Evolutionary conservation across 2,888 invertebrate genomes (phyloP), one percentile per base, ranked within the genome.

Genomic region (Sialis lutaria): DNA sequence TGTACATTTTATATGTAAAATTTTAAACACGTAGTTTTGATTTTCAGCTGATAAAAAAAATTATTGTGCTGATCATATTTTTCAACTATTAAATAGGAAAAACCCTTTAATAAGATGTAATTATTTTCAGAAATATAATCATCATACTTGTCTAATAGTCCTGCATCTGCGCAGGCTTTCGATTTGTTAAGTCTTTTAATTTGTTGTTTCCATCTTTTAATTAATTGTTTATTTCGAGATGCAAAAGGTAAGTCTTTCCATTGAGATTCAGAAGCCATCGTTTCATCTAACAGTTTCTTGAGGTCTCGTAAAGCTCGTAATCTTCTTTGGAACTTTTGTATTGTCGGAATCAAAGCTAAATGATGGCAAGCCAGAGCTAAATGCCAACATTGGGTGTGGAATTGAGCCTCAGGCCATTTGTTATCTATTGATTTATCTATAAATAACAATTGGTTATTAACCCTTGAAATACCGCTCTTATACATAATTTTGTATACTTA

Each of bases 311-410:
- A 75, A 22, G 82, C 82, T 44, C 85, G 69, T 40, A 82, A 64
- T 54, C 83, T 75, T 51, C 84, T 73, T 54, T 82, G 79, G 60
- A 87, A 86, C 53, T 89, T 88, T 58, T 89, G 85, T 44, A 90
- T 73, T 4, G 90, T 83, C 0, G 97, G 93, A 53, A 93, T 73
- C 47, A 96, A 75, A 6, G 91, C 84, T 49, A 96, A 74, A 61
- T 96, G 95, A 64, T 95, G 92, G 64, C 88, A 86, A 64, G 93
- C 90, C 39, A 96, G 71, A 0, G 96, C 93, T 42, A 97, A 71
- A 68, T 93, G 96, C 89, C 96, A 97, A 62, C 96, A 97, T 55
- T 92, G 88, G 0, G 96, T 95, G 52, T 90, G 86, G 67, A 98
- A 98, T 59, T 91, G 95, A 3, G 85, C 77, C 46, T 84, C 82